Base-by-base conservation (phyloP, 2,888 invertebrate genomes). In the Synanthedon tipuliformis region DNA sequence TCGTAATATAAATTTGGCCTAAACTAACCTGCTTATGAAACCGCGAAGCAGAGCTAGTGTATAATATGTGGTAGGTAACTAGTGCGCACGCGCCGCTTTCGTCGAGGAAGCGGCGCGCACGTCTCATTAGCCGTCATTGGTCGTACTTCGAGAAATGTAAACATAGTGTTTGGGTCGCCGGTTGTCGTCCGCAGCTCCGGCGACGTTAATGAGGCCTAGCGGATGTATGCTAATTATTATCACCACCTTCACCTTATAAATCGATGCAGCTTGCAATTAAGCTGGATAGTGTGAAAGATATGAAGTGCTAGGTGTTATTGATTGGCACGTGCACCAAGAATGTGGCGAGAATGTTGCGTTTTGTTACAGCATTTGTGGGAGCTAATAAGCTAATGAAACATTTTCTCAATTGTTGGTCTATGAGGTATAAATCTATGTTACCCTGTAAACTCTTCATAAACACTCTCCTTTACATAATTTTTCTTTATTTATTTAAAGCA, bases 11-110 rank as follows among this genome's bases (percentile, higher is more conserved):
- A 18, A 3, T 18, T 18, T 3, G 2, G 18, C 18, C 18, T 18
- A 18, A 18, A 18, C 18, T 18, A 18, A 34, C 7, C 10, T 34
- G 8, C 34, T 34, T 34, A 34, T 34, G 34, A 34, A 34, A 34
- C 34, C 34, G 34, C 34, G 34, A 34, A 34, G 34, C 34, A 34
- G 34, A 34, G 34, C 34, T 27, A 34, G 34, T 34, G 10, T 34
- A 34, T 27, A 27, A 8, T 34, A 10, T 34, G 7, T 34, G 34
- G 7, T 23, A 23, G 8, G 34, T 34, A 34, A 34, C 2, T 2
- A 34, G 34, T 65, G 63, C 64, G 66, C 65, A 59, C 65, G 68
- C 66, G 68, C 69, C 58, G 66, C 68, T 68, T 66, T 65, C 64
- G 65, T 63, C 59, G 55, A 61, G 68, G 67, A 67, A 68, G 61